A percentile compares a stretch with the other conserved stretches of the same genome.
These are phyloP conservation scores for Globicephala melas DNA, from an alignment of 2,113 vertebrate genomes.

Conservation along the genomic window DNA sequence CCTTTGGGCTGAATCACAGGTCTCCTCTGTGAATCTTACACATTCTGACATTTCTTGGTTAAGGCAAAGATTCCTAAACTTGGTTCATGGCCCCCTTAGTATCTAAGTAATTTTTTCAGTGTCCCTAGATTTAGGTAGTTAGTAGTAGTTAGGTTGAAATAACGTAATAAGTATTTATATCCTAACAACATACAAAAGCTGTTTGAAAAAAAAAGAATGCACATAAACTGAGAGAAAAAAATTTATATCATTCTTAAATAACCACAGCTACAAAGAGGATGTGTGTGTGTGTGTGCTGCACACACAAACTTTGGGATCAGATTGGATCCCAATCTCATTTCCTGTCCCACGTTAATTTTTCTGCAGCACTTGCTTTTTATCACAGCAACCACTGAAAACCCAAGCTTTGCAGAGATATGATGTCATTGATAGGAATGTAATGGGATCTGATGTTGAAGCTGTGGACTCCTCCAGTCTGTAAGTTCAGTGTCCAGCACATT, in stretches of 20 bases:
- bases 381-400: neutral
- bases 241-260: slow-evolving; percentile 6
- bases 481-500: neutral
- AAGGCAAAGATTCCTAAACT: neutral
- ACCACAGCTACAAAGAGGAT: neutral
- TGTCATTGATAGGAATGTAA: neutral
- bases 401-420: neutral
- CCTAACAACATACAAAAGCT: neutral
- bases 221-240: neutral
- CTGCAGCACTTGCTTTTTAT: neutral
- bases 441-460: neutral
- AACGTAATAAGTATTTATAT: neutral
- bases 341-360: slow-evolving; percentile 17
- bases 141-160: neutral
- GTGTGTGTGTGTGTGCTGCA: neutral
- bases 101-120: neutral
- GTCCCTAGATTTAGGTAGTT: neutral
- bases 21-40: neutral
- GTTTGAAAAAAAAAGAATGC: neutral
- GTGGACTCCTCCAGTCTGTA: neutral
- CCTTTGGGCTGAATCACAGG: neutral
- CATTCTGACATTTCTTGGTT: neutral
- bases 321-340: neutral
- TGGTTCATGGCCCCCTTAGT: neutral
- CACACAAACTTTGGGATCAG: neutral